Conservation (phyloP, 1,140 invertebrate genomes). For the Homarus americanus region DNA sequence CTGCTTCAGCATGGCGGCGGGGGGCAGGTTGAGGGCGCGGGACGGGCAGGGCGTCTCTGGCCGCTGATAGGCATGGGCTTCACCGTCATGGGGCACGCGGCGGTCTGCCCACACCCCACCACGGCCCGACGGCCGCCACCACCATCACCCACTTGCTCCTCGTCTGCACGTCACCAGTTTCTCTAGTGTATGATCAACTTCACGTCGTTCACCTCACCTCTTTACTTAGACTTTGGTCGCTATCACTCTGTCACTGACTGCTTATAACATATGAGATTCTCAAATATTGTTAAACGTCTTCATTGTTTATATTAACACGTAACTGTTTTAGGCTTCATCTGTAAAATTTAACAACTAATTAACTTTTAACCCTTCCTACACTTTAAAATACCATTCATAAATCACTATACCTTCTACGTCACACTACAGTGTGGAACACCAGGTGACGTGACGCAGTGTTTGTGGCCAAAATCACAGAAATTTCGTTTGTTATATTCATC, state of each 20-base stretch:
- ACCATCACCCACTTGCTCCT: constrained; percentile 39
- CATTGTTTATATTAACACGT: neutral
- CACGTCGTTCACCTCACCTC: neutral
- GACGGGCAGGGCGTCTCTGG: constrained; percentile 18
- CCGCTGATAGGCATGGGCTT: constrained; percentile 33
- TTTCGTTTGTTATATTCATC: no score
- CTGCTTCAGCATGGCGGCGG: constrained; percentile 63
- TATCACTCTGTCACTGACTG: neutral
- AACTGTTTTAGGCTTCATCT: neutral
- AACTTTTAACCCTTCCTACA: neutral
- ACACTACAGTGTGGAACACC: no score
- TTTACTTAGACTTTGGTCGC: neutral
- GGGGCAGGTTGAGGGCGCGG: constrained; percentile 1
- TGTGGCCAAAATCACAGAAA: no score
- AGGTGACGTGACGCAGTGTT: no score
- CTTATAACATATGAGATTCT: neutral
- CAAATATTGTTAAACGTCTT: neutral
- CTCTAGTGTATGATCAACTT: neutral
- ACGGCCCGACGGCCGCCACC: neutral
- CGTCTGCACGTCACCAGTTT: neutral
- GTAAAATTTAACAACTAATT: neutral
- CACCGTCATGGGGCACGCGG: constrained; percentile 20
- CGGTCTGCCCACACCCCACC: constrained; percentile 31
- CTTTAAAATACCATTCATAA: no score
- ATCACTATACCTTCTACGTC: no score